These are phyloP conservation scores for Microcebus tavaratra DNA, from an alignment of 2,113 vertebrate species.

Conservation along the genomic window DNA sequence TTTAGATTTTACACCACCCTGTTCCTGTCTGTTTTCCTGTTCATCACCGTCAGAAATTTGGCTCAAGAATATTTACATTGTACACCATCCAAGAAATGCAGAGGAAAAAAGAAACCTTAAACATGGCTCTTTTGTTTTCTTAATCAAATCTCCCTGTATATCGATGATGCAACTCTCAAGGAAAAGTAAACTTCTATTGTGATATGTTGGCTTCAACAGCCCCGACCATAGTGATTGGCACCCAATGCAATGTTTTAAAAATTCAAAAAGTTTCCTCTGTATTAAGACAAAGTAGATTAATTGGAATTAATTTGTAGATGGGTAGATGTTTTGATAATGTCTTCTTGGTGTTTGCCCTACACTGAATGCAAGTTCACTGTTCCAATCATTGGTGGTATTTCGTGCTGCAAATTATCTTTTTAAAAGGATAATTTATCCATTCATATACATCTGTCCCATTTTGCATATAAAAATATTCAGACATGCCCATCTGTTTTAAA, in stretches of 20 bases:
- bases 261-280: constrained; percentile 52
- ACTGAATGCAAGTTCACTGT: constrained; percentile 52
- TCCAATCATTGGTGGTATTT: constrained; percentile 66
- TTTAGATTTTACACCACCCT: constrained; percentile 82
- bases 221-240: constrained; percentile 70
- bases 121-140: constrained; percentile 84
- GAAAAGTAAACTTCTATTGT: constrained; percentile 84
- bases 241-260: constrained; percentile 25
- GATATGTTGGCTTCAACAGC: constrained; percentile 69
- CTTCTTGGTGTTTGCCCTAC: constrained; percentile 64
- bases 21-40: constrained; percentile 83
- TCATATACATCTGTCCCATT: constrained; percentile 75
- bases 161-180: constrained; percentile 81
- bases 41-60: constrained; percentile 84
- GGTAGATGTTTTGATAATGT: constrained; percentile 59
- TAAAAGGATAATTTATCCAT: constrained; percentile 73
- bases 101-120: constrained; percentile 81
- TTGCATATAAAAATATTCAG: constrained; percentile 76
- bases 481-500: constrained; percentile 72
- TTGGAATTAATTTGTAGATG: constrained; percentile 70
- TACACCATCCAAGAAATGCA: constrained; percentile 84
- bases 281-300: constrained; percentile 22
- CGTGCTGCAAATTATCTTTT: constrained; percentile 58
- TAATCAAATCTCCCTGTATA: constrained; percentile 75
- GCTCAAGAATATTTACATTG: constrained; percentile 85